These are phyloP conservation scores for Romanogobio albipinnatus DNA, from an alignment of 2,113 vertebrate genomes.

Conservation along the genomic window DNA sequence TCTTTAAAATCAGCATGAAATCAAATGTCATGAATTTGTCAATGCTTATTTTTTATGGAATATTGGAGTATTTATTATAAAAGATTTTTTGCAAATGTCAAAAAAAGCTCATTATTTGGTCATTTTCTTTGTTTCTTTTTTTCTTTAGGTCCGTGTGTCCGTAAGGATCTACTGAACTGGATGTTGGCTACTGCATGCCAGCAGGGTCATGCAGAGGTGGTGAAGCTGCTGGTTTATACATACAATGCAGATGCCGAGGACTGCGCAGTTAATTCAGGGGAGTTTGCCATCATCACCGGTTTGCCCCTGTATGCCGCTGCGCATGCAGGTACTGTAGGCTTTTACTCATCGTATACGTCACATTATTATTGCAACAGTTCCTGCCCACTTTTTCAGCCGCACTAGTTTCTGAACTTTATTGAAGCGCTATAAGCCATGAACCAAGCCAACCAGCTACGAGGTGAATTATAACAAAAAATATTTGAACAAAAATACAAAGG, in stretches of 20 bases:
- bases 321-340: constrained; percentile 79
- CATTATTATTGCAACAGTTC: background rate
- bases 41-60: too few relatives aligned
- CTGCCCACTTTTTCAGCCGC: too few relatives aligned
- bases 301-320: constrained; percentile 89
- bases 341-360: background rate
- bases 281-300: constrained; percentile 86
- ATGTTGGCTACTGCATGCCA: constrained; percentile 90
- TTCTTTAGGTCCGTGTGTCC: constrained; percentile 71
- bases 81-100: background rate
- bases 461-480: too few relatives aligned
- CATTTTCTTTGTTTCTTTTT: background rate
- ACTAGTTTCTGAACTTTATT: too few relatives aligned
- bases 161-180: constrained; percentile 86
- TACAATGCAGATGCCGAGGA: constrained; percentile 85
- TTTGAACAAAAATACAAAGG: too few relatives aligned
- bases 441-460: too few relatives aligned
- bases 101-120: background rate
- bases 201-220: constrained; percentile 84
- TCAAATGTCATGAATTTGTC: too few relatives aligned
- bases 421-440: too few relatives aligned
- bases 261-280: constrained; percentile 80
- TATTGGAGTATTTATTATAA: too few relatives aligned
- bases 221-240: constrained; percentile 81
- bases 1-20: background rate